A percentile compares a stretch with the other conserved stretches of the same genome.
Evolutionary conservation across 2,888 invertebrate species (phyloP).

Genomic region (Dusona sp.): DNA sequence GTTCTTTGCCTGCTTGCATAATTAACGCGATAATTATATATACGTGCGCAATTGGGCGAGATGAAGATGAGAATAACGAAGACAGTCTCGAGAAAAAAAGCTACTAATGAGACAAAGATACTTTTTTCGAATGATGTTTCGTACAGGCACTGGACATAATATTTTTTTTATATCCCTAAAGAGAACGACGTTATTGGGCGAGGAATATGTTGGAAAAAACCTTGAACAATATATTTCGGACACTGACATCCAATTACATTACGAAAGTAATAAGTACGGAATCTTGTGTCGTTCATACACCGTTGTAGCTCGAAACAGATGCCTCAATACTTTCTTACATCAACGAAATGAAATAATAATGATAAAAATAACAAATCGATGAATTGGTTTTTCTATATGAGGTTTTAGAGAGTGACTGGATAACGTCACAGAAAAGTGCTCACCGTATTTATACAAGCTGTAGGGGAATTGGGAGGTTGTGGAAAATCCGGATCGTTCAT

Average conservation of each 20-base stretch:
- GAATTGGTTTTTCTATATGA: neutral
- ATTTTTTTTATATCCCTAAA: neutral
- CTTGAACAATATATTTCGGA: neutral
- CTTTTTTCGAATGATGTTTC: neutral
- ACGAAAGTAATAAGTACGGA: neutral
- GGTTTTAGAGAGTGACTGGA: neutral
- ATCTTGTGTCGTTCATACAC: neutral
- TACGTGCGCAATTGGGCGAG: slow-evolving; percentile 10
- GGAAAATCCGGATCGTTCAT: slow-evolving; percentile 71
- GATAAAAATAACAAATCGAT: slow-evolving; percentile 10
- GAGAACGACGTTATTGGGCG: neutral
- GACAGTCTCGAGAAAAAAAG: neutral
- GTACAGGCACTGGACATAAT: neutral
- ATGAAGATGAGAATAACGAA: neutral
- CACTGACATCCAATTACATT: slow-evolving; percentile 2
- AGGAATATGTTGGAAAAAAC: neutral
- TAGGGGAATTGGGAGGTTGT: slow-evolving; percentile 42
- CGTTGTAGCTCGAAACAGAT: neutral
- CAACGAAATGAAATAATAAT: slow-evolving; percentile 16
- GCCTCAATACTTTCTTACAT: neutral
- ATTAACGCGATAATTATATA: slow-evolving; percentile 45
- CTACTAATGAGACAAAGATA: neutral
- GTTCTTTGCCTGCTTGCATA: slow-evolving; percentile 34
- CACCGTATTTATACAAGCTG: slow-evolving; percentile 58
- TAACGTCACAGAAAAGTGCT: slow-evolving; percentile 37